Conservation (phyloP, 2,113 vertebrate genomes). For the Lasiurus borealis region DNA sequence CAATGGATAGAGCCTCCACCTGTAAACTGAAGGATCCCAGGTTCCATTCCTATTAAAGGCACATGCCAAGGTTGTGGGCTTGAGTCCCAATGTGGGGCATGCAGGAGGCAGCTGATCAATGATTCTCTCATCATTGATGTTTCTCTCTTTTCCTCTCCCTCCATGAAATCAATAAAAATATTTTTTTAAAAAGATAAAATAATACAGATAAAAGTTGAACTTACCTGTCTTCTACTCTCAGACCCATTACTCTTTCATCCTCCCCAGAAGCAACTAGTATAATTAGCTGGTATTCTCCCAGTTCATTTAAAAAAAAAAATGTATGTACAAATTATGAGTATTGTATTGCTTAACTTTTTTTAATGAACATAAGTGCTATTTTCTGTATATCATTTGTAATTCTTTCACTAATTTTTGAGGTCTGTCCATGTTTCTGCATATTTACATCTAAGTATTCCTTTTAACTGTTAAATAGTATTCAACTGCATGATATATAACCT, state of each 20-base stretch:
- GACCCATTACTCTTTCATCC: too few species aligned
- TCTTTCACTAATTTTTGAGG: constrained; percentile 3
- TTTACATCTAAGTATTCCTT: constrained; percentile 44
- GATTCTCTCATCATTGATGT: too few species aligned
- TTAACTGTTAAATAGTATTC: constrained; percentile 22
- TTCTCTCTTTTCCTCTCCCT: too few species aligned
- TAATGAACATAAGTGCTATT: not conserved
- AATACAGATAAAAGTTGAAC: constrained; percentile 3
- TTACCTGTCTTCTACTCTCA: not conserved
- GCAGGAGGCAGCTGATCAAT: too few species aligned
- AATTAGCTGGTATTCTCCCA: not conserved
- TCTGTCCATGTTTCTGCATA: constrained; percentile 3
- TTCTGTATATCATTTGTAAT: constrained; percentile 3
- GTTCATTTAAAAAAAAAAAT: not conserved
- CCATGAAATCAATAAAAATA: too few species aligned
- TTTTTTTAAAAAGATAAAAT: not conserved
- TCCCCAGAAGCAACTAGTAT: too few species aligned
- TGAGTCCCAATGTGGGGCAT: too few species aligned
- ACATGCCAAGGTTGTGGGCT: too few species aligned
- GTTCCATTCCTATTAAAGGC: too few species aligned
- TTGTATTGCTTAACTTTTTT: not conserved
- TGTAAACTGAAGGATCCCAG: too few species aligned
- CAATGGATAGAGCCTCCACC: too few species aligned
- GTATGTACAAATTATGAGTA: not conserved
- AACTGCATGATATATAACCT: not conserved